These are phyloP conservation scores for Trematocara unimaculatum DNA, from an alignment of 2,113 vertebrate species.

Conservation along the genomic window DNA sequence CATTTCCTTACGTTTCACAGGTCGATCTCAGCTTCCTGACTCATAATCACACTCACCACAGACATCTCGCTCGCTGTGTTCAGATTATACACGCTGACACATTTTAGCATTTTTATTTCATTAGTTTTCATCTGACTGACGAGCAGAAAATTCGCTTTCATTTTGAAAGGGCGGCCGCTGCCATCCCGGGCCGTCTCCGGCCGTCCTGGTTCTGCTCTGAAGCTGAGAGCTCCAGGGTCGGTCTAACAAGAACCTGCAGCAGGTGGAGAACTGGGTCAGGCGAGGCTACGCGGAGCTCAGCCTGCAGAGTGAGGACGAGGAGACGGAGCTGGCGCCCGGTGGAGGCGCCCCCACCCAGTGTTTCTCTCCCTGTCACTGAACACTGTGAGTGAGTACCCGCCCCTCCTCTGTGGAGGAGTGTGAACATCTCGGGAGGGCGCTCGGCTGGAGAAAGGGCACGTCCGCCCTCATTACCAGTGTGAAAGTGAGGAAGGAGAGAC, in stretches of 20 bases:
- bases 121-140: background rate
- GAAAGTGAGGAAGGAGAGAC: background rate
- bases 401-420: background rate
- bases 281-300: background rate
- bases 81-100: background rate
- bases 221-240: background rate
- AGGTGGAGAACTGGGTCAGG: background rate
- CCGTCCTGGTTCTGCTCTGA: background rate
- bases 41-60: background rate
- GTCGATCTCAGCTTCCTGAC: background rate
- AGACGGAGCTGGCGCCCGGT: background rate
- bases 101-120: background rate
- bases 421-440: background rate
- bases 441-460: background rate
- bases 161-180: background rate
- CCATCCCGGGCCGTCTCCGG: background rate
- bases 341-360: background rate
- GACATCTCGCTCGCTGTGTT: too few relatives aligned
- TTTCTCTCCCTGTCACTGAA: background rate
- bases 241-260: background rate
- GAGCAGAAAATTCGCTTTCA: background rate
- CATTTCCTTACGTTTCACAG: background rate
- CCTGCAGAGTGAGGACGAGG: background rate
- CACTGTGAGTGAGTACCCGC: background rate
- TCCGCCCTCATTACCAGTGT: background rate